phyloP scores from a whole-genome alignment of 2,113 vertebrate genomes.

The Zapornia atra region DNA sequence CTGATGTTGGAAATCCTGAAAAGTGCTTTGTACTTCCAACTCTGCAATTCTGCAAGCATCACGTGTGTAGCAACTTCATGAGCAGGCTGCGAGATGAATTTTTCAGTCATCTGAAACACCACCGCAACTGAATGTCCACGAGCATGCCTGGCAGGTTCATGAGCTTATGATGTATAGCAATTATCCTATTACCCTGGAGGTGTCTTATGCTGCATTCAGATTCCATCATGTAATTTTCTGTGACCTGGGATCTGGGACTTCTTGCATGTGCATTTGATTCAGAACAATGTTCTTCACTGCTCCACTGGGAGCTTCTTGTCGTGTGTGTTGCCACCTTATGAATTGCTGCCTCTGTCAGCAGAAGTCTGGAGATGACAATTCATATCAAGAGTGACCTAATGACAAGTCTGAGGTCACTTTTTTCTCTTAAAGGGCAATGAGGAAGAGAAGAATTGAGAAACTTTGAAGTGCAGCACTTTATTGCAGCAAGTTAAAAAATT shows the following conservation, averaged over 20 bases:
- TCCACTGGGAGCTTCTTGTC: neutral
- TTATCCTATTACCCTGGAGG: neutral
- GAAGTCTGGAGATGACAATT: neutral
- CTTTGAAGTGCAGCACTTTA: neutral
- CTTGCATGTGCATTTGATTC: neutral
- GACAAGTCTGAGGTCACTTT: neutral
- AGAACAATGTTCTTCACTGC: neutral
- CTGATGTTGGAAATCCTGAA: neutral
- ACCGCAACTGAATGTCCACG: neutral
- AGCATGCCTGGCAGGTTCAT: neutral
- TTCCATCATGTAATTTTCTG: neutral
- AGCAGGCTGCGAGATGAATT: neutral
- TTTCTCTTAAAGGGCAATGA: neutral
- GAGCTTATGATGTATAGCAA: rapidly evolving
- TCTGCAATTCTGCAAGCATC: neutral
- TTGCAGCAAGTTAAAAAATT: neutral
- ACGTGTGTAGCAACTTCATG: neutral
- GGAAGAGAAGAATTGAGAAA: neutral
- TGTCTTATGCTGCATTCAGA: neutral
- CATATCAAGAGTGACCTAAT: neutral
- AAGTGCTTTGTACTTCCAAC: rapidly evolving
- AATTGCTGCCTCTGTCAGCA: neutral
- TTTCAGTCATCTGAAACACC: neutral
- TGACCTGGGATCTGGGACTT: neutral
- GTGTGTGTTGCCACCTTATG: neutral